A percentile compares a stretch with the other conserved stretches of the same genome.
Conservation (phyloP, 1,140 invertebrate species). For the Phortica variegata region DNA sequence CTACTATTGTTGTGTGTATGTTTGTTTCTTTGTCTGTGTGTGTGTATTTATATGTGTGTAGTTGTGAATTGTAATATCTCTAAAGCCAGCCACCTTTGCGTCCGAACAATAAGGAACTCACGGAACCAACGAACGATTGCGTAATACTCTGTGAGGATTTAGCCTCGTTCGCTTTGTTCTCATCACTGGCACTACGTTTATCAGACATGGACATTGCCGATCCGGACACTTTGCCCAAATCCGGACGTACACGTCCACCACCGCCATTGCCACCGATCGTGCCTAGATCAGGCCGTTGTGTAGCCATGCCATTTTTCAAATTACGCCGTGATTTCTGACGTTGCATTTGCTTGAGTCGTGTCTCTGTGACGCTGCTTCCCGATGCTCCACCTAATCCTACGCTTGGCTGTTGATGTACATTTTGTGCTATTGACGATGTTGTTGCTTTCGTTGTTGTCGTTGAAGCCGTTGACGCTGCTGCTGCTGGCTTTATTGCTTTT, state of each 20-base stretch:
- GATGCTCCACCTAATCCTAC: slow-evolving; percentile 62
- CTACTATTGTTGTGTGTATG: background rate
- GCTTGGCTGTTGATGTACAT: slow-evolving; percentile 17
- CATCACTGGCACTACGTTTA: slow-evolving; percentile 11
- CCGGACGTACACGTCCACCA: slow-evolving; percentile 59
- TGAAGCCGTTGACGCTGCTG: background rate
- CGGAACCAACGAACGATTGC: slow-evolving; percentile 66
- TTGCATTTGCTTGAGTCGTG: slow-evolving; percentile 48
- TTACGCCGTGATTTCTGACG: slow-evolving; percentile 46
- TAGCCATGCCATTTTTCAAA: slow-evolving; percentile 56
- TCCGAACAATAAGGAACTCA: slow-evolving; percentile 79
- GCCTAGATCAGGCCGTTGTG: slow-evolving; percentile 57
- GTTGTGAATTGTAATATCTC: background rate
- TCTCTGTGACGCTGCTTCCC: slow-evolving; percentile 46
- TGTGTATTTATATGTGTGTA: background rate
- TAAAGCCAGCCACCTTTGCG: slow-evolving; percentile 79
- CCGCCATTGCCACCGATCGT: slow-evolving; percentile 55
- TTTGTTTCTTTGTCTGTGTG: background rate
- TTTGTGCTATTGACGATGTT: slow-evolving; percentile 21
- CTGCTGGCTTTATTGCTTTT: slow-evolving; percentile 8
- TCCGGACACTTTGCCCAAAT: slow-evolving; percentile 64
- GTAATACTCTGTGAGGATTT: slow-evolving; percentile 60
- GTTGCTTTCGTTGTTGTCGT: slow-evolving; percentile 13
- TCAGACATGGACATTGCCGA: slow-evolving; percentile 3
- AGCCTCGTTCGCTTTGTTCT: slow-evolving; percentile 33